Conservation (phyloP, 2,797 vertebrate genomes). For the Sciurus carolinensis region DNA sequence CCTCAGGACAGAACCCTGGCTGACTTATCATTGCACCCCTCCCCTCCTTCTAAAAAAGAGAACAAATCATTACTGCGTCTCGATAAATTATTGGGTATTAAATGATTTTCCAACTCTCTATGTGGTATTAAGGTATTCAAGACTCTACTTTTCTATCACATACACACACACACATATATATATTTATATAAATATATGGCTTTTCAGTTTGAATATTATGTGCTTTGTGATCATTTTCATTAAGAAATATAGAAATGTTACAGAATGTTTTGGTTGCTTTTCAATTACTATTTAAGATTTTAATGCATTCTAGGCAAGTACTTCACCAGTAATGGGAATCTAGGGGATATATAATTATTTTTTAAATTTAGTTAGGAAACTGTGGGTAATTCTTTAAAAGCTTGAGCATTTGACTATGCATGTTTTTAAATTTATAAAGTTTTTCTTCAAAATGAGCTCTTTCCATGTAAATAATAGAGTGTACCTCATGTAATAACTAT, state of each 20-base stretch:
- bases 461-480: slow-evolving; percentile 16
- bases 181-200: background rate
- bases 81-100: background rate
- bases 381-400: slow-evolving; percentile 19
- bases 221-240: slow-evolving; percentile 8
- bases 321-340: background rate
- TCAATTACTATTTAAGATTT: background rate
- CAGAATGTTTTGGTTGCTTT: background rate
- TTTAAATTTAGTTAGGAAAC: slow-evolving; percentile 33
- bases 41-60: background rate
- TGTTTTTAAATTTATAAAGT: slow-evolving; percentile 9
- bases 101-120: background rate
- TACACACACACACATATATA: background rate
- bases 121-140: background rate
- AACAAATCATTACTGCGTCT: background rate
- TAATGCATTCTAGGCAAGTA: background rate
- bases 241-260: slow-evolving; percentile 18
- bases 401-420: background rate
- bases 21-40: background rate
- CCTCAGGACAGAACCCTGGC: background rate
- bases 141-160: background rate
- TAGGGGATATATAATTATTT: background rate
- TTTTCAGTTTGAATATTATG: slow-evolving; percentile 27
- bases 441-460: slow-evolving; percentile 36
- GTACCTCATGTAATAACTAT: background rate